Conservation (phyloP, 1,140 invertebrate species). For the Lutraria rhynchaena region DNA sequence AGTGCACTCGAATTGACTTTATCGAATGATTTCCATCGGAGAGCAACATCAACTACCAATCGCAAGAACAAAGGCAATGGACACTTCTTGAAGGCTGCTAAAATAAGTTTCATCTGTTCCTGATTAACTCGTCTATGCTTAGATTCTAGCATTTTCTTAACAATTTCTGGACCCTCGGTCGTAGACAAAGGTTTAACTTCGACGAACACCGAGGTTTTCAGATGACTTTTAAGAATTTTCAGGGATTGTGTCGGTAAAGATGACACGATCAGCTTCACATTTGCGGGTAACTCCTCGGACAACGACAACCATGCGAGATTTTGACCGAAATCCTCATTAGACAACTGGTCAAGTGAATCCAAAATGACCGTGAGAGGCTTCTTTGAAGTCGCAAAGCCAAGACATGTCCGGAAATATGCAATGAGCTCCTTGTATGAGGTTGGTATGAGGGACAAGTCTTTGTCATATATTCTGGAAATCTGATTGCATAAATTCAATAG, state of each 20-base stretch:
- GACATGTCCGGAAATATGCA: constrained; percentile 64
- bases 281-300: constrained; percentile 84
- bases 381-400: constrained; percentile 44
- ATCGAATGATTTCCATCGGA: constrained; percentile 65
- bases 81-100: constrained; percentile 65
- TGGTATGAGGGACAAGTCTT: constrained; percentile 59
- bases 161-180: constrained; percentile 64
- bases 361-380: constrained; percentile 70
- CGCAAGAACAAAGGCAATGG: constrained; percentile 66
- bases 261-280: constrained; percentile 73
- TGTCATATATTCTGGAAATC: constrained; percentile 63
- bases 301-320: constrained; percentile 75
- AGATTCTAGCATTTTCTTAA: constrained; percentile 65
- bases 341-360: constrained; percentile 75
- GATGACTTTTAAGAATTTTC: constrained; percentile 60
- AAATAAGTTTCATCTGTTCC: constrained; percentile 65
- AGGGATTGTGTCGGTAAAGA: constrained; percentile 64
- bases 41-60: constrained; percentile 63
- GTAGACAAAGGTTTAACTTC: constrained; percentile 64
- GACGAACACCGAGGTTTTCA: constrained; percentile 54
- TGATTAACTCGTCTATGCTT: constrained; percentile 86
- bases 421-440: constrained; percentile 65
- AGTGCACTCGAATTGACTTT: constrained; percentile 35
- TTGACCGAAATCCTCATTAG: constrained; percentile 61
- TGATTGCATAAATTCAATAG: constrained; percentile 69